Conservation (phyloP, 2,113 vertebrate genomes). For the Empidonax alnorum region DNA sequence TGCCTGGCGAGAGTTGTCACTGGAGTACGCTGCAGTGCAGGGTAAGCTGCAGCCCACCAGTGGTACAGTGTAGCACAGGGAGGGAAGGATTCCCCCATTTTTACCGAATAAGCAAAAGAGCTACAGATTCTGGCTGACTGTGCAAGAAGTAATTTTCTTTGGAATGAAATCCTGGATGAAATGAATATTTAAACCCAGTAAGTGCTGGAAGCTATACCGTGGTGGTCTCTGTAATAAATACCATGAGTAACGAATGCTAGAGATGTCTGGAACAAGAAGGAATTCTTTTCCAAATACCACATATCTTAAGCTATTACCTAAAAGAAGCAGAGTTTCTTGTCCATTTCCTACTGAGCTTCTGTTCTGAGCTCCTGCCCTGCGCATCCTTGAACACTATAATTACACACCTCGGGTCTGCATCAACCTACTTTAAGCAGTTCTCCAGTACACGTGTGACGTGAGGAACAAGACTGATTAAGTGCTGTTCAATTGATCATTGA, state of each 20-base stretch:
- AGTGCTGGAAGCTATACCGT: not conserved
- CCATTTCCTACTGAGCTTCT: not conserved
- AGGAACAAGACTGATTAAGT: not conserved
- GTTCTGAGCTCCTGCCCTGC: not conserved
- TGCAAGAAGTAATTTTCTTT: conserved; percentile 4
- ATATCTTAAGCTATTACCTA: not conserved
- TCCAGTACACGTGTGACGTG: accelerated
- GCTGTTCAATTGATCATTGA: not conserved
- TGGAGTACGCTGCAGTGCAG: not conserved
- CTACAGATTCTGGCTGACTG: not conserved
- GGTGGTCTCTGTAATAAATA: conserved; percentile 6
- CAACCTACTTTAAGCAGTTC: not conserved
- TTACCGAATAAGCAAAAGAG: not conserved
- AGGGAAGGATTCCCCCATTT: not conserved
- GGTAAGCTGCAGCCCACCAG: not conserved
- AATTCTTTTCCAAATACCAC: not conserved
- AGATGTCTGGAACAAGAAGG: not conserved
- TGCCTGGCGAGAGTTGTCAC: not conserved
- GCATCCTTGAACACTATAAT: not conserved
- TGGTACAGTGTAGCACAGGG: not conserved
- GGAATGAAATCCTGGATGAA: conserved; percentile 14
- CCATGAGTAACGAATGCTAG: not conserved
- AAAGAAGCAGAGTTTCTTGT: not conserved
- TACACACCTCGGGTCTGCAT: not conserved
- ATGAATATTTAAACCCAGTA: not conserved